A percentile compares a stretch with the other conserved stretches of the same genome.
Evolutionary conservation across 2,888 invertebrate genomes (phyloP).

Genomic region (Orthonychiurus folsomi): DNA sequence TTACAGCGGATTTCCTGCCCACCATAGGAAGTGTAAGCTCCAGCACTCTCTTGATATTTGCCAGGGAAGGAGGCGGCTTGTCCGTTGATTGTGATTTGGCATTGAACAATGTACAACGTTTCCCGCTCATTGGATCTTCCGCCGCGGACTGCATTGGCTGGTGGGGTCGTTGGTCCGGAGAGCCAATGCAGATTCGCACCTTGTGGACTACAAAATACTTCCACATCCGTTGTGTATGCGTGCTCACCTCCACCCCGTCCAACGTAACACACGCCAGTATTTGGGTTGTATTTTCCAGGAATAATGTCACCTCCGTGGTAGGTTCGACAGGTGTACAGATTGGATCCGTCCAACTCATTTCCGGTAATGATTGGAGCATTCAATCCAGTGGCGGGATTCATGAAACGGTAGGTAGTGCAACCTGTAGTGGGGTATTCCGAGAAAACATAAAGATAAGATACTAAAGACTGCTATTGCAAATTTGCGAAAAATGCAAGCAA

Average conservation of each 20-base stretch:
- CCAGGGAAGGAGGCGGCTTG: conserved; percentile 26
- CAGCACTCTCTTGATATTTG: conserved; percentile 29
- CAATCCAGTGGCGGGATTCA: conserved; percentile 21
- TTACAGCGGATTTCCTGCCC: conserved; percentile 19
- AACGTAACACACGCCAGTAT: conserved; percentile 28
- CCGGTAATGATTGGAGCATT: conserved; percentile 25
- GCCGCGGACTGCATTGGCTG: conserved; percentile 29
- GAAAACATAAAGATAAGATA: conserved; percentile 1
- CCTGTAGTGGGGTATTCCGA: no score
- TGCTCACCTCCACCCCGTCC: conserved; percentile 23
- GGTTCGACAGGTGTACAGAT: conserved; percentile 27
- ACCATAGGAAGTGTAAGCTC: conserved; percentile 22
- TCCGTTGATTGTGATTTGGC: conserved; percentile 22
- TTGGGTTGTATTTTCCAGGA: conserved; percentile 34
- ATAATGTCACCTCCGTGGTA: conserved; percentile 36
- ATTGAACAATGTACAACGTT: conserved; percentile 32
- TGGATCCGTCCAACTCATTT: conserved; percentile 22
- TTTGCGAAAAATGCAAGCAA: background rate
- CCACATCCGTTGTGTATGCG: conserved; percentile 24
- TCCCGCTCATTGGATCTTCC: conserved; percentile 35
- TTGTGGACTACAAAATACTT: conserved; percentile 32
- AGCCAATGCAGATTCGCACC: conserved; percentile 26
- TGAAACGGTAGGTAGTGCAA: conserved; percentile 35
- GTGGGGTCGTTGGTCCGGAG: conserved; percentile 17
- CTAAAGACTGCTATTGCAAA: background rate